Evolutionary conservation across 2,888 invertebrate species (phyloP), one percentile per base, ranked within the genome.

Genomic region (Isotomurus palustris): DNA sequence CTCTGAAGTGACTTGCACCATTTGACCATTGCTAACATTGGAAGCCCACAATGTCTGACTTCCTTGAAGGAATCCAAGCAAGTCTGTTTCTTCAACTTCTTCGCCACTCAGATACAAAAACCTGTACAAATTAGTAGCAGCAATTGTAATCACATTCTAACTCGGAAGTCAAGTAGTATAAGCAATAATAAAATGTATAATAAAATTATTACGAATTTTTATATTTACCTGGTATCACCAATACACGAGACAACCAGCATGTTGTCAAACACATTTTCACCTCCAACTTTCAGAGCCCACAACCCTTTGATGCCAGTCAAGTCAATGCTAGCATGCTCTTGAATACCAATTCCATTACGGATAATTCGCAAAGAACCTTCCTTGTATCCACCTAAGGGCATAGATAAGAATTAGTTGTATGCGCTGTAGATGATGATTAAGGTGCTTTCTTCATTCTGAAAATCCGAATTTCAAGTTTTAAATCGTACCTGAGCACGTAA

Each of bases 291-390:
- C n/a, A 97, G 78, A 0, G 95, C 90, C 96, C 96, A 96, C 84
- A 97, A 92, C 63, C 95, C 96, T 78, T 96, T 96, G 66, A 97
- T 95, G 52, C 95, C 95, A 4, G 91, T 88, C 70, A 97, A 79
- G 79, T 99, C 99, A 66, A 99, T 96, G 48, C 90, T 91, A 0
- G 97, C 97, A 75, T 94, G 91, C 76, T 97, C 97, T 70, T 96
- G 94, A 60, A 97, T 96, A 2, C 99, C 99, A 73, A 99, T 99
- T 3, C 99, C 99, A 77, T 97, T 99, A 67, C 97, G 83, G 66
- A 99, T 97, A 60, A 99, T 93, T 53, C 97, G 82, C 32, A 99
- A 78, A 0, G 96, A 95, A 0, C 99, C 99, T 79, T 97, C 96
- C 76, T 97, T 99, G 75, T 88, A 95, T 2, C 91, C 90, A 10